Base-by-base conservation (phyloP, 2,113 vertebrate species). In the Caracal caracal region DNA sequence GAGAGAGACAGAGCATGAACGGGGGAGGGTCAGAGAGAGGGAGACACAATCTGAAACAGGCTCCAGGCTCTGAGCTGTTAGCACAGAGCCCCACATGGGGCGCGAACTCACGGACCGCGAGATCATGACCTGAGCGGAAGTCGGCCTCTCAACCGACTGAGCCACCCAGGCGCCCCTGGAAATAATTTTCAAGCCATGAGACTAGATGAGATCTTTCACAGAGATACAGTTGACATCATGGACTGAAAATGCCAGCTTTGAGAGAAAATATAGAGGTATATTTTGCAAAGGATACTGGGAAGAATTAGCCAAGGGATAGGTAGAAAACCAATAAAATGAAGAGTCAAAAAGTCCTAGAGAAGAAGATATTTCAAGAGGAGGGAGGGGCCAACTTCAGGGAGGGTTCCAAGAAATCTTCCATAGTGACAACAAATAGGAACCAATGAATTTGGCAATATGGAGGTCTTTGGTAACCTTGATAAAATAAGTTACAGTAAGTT, bases 61-160 rank as follows among this genome's bases (percentile, higher is more conserved):
- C 43, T 43, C 43, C 43, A 43, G 43, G 7, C 8, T 43, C 43
- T 43, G 7, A 43, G 43, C 43, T 43, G 43, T 43, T 43, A 43
- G 43, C 43, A 43, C 7, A 43, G 43, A 9, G 43, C 43, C 43
- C 43, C 7, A 43, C 8, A 7, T 1, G 43, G 43, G 43, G 43
- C 0, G 1, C 8, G 0, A 43, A 9, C 43, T 43, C 43, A 9
- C 43, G 6, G 43, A 43, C 43, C 0, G 7, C 43, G 1, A 43
- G 43, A 43, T 43, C 43, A 43, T 43, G 43, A 1, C 43, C 43
- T 43, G 43, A 43, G 43, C 0, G 43, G 7, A 43, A 43, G 43
- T 43, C 7, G 43, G 43, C 43, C 43, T 9, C 7, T 43, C 43
- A 43, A 43, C 43, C 0, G 43, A 43, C 43, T 43, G 43, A 43